Base-by-base conservation (phyloP, 1,140 invertebrate genomes). In the Drosophila azteca region DNA sequence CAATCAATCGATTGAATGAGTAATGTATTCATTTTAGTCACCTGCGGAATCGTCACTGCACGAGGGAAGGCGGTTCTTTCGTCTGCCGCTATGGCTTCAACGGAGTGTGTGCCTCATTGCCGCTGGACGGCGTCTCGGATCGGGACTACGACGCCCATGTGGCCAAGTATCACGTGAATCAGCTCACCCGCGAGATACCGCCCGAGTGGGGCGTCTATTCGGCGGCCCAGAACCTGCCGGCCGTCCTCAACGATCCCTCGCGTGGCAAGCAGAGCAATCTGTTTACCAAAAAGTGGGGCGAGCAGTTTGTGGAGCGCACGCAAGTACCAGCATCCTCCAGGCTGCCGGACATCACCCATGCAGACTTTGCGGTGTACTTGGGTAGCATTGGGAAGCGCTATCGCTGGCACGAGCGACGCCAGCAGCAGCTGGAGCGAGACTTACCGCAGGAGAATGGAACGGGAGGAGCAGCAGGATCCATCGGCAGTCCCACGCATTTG, bases 241-340 rank as follows among this genome's bases (percentile, higher is more conserved):
- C 98, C 53, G 97, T 99, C 59, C 93, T 99, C 26, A 99, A 99
- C 93, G 98, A 99, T 93, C 98, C 99, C 0, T 95, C 96, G 51
- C 95, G 95, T 79, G 96, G 97, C 57, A 97, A 97, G 92, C 96
- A 96, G 90, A 95, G 94, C 84, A 97, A 98, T 90, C 98, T 99
- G 82, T 98, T 99, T 85, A 99, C 98, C 1, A 98, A 97, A 92
- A 98, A 97, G 71, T 99, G 99, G 99, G 98, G 99, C 44, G 98
- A 99, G 85, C 94, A 94, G 62, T 99, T 99, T 92, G 94, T 98
- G 6, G 97, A 98, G 67, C 95, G 95, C 77, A 92, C 93, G 9
- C 73, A 74, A 4, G 95, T 99, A 85, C 94, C 95, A 20, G 94
- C 95, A 59, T 96, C 96, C 77, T 94, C 95, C 1, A 95, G 96